These are phyloP conservation scores for Porites cylindrica DNA, from an alignment of 92 coral and sea anemone genomes.

Conservation along the genomic window DNA sequence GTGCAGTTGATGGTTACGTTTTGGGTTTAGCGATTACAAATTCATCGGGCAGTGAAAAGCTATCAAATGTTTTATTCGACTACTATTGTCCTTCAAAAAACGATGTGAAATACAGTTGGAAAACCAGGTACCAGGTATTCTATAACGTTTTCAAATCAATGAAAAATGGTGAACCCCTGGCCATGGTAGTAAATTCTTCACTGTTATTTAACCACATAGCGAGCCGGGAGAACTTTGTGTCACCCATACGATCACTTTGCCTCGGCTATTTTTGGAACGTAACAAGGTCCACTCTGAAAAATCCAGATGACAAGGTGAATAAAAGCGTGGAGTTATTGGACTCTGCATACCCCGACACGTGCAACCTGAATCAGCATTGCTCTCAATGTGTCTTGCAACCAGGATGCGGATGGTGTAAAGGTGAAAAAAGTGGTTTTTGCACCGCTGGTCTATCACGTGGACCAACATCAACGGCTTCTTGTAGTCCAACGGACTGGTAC, in stretches of 20 bases:
- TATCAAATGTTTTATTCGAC: slow-evolving; percentile 49
- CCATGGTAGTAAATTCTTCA: background rate
- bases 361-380: slow-evolving; percentile 35
- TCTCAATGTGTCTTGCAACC: slow-evolving; percentile 31
- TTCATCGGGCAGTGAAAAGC: slow-evolving; percentile 5
- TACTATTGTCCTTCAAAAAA: slow-evolving; percentile 54
- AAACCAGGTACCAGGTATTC: slow-evolving; percentile 30
- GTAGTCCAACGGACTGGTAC: slow-evolving; percentile 52
- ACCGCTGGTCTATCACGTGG: background rate
- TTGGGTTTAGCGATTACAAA: slow-evolving; percentile 32
- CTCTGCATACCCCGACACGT: slow-evolving; percentile 39
- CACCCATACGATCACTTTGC: slow-evolving; percentile 28
- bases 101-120: background rate
- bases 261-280: slow-evolving; percentile 17
- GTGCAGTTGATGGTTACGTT: slow-evolving; percentile 63
- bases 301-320: slow-evolving; percentile 4
- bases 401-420: slow-evolving; percentile 67
- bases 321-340: background rate
- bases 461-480: slow-evolving; percentile 11
- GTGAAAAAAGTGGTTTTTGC: background rate
- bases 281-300: slow-evolving; percentile 14
- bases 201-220: background rate
- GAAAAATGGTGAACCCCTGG: background rate
- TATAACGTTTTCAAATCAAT: background rate
- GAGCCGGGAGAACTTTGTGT: background rate